A percentile compares a stretch with the other conserved stretches of the same genome.
These are phyloP conservation scores for Cryptotermes secundus DNA, from an alignment of 1,140 invertebrate species.

Conservation along the genomic window DNA sequence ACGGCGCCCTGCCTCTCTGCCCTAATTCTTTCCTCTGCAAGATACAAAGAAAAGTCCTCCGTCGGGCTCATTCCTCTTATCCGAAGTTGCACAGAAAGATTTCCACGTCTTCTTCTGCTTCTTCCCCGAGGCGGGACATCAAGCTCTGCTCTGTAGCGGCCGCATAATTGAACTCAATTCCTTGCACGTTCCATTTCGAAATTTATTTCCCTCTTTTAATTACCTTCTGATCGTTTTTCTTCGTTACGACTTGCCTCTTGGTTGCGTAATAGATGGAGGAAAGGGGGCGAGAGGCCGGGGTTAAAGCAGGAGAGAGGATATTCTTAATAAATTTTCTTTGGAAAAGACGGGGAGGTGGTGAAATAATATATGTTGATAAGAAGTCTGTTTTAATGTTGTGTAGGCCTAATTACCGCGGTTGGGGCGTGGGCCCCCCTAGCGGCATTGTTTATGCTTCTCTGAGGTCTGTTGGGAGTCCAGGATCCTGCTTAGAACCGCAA, in stretches of 20 bases:
- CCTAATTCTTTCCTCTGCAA: neutral
- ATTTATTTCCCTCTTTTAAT: slow-evolving; percentile 20
- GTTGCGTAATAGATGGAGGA: slow-evolving; percentile 8
- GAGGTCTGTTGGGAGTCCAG: too few relatives aligned
- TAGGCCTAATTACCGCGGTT: too few relatives aligned
- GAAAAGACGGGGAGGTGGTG: neutral
- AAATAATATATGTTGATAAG: neutral
- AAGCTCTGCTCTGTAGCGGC: neutral
- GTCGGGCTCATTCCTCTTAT: neutral
- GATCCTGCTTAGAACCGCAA: too few relatives aligned
- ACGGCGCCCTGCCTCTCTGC: neutral
- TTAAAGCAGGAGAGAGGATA: neutral
- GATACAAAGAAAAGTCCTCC: neutral
- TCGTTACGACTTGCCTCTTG: neutral
- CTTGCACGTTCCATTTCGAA: slow-evolving; percentile 15
- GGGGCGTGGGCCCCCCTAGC: too few relatives aligned
- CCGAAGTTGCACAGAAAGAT: neutral
- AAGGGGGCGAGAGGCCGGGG: neutral
- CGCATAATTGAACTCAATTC: slow-evolving; percentile 9
- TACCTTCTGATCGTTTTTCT: slow-evolving; percentile 19
- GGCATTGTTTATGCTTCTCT: too few relatives aligned
- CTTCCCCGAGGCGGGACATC: neutral
- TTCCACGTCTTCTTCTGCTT: neutral
- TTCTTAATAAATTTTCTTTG: slow-evolving; percentile 16
- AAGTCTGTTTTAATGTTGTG: neutral